Base-by-base conservation (phyloP, 2,797 vertebrate species). In the Hylomyscus alleni region DNA sequence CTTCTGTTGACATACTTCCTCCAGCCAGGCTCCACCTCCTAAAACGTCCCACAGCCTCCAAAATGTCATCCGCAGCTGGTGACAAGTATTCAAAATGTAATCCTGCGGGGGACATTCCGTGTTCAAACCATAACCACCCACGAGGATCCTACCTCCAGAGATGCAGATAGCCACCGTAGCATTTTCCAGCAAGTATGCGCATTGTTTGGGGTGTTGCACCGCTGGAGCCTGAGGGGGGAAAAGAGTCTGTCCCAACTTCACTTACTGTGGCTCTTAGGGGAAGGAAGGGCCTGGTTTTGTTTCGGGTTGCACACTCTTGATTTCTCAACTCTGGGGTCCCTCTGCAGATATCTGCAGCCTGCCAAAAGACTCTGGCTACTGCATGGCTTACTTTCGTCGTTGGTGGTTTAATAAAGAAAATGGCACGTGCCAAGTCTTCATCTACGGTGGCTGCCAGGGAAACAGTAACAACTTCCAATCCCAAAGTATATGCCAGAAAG, bases 401-500 rank as follows among this genome's bases (percentile, higher is more conserved):
- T 99, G 98, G 93, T 99, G 97, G 98, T 99, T 99, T 62, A 76
- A 99, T 8, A 90, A 95, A 26, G 50, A 88, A 15, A 97, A 81
- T 22, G 89, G 97, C 73, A 98, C n/a, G 90, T 99, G 99, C 85
- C 69, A 37, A 58, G 0, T 0, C 1, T 99, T 99, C 89, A 50
- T 95, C 81, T 99, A 98, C 1, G 99, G 99, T 0, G 99, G 99
- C 76, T 99, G 99, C 37, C 88, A 47, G 0, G 97, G 94, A 75
- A 99, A 99, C 72, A n/a, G 2, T 0, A 99, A 99, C 98, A 99
- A 98, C 97, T 99, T 99, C 37, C 67, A 97, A 0, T 77, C 97
- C 12, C 31, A 73, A 96, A 69, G 93, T 4, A 96, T 98, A 4
- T 99, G 99, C 90, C 34, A 69, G 95, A 95, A 94, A 0, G 95